A percentile compares a stretch with the other conserved stretches of the same genome.
phyloP scores from a whole-genome alignment of 1,140 invertebrate genomes.

The Tetramorium alpestre region DNA sequence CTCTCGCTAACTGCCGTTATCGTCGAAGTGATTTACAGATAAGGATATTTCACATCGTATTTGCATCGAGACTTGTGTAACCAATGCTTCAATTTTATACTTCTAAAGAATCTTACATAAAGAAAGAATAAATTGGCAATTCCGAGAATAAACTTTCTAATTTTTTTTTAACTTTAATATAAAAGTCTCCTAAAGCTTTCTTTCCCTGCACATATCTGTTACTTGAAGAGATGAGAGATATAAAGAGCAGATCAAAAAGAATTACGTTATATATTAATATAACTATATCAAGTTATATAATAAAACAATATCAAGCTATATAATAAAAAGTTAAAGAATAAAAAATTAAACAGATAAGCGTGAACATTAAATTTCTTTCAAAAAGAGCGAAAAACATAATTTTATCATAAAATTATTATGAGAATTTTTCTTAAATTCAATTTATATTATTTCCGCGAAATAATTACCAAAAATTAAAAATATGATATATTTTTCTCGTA shows the following conservation, averaged over 20 bases:
- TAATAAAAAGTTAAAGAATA: background rate
- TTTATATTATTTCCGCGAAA: background rate
- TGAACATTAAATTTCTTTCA: background rate
- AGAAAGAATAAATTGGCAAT: background rate
- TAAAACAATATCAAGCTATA: background rate
- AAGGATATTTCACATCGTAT: background rate
- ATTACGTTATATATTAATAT: background rate
- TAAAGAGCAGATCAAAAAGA: background rate
- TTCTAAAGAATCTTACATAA: background rate
- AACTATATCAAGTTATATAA: no score
- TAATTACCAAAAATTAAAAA: background rate
- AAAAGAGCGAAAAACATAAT: background rate
- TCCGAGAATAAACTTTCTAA: slow-evolving; percentile 7
- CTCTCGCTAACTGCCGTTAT: slow-evolving; percentile 5
- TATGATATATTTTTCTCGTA: background rate
- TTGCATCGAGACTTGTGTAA: slow-evolving; percentile 12
- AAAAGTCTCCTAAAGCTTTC: background rate
- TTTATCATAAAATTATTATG: background rate
- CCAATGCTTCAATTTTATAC: slow-evolving; percentile 60
- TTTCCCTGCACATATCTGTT: background rate
- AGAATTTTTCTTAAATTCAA: background rate
- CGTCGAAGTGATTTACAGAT: slow-evolving; percentile 29
- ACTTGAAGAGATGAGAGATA: background rate
- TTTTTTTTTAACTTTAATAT: background rate
- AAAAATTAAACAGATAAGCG: background rate